phyloP scores from a whole-genome alignment of 2,888 invertebrate species.

The Hirtodrosophila trivittata region DNA sequence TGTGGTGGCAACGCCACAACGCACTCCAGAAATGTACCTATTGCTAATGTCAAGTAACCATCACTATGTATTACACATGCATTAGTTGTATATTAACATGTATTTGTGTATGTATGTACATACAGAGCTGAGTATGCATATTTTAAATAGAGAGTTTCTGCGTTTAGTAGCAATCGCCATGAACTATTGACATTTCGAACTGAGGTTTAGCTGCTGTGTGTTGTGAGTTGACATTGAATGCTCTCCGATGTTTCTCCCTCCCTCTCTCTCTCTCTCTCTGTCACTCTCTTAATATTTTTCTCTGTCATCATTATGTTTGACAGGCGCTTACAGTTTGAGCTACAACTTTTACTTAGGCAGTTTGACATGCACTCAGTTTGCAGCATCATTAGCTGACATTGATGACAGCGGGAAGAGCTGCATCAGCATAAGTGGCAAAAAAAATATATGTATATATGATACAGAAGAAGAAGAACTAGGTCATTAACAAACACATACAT shows the following conservation, averaged over 20 bases:
- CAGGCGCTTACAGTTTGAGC: slow-evolving; percentile 14
- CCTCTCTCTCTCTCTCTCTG: slow-evolving; percentile 2
- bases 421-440: slow-evolving; percentile 34
- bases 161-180: slow-evolving; percentile 28
- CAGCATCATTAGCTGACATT: slow-evolving; percentile 53
- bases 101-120: not conserved
- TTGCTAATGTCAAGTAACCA: too few relatives aligned
- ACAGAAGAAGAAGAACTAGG: slow-evolving; percentile 37
- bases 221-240: slow-evolving; percentile 48
- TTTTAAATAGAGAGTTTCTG: not conserved
- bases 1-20: too few relatives aligned
- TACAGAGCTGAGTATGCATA: not conserved
- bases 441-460: slow-evolving; percentile 13
- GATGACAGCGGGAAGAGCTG: slow-evolving; percentile 37
- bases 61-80: too few relatives aligned
- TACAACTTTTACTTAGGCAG: too few relatives aligned
- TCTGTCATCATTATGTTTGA: too few relatives aligned
- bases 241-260: slow-evolving; percentile 1
- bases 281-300: not conserved
- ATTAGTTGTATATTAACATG: too few relatives aligned
- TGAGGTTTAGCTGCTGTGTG: slow-evolving; percentile 22
- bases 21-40: too few relatives aligned
- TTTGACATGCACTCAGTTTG: slow-evolving; percentile 18
- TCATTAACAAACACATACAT: slow-evolving; percentile 52
- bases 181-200: slow-evolving; percentile 61